Percentiles rank a stretch among this genome's conserved stretches.
Conservation (phyloP, 2,113 vertebrate genomes). For the Agelaius tricolor region DNA sequence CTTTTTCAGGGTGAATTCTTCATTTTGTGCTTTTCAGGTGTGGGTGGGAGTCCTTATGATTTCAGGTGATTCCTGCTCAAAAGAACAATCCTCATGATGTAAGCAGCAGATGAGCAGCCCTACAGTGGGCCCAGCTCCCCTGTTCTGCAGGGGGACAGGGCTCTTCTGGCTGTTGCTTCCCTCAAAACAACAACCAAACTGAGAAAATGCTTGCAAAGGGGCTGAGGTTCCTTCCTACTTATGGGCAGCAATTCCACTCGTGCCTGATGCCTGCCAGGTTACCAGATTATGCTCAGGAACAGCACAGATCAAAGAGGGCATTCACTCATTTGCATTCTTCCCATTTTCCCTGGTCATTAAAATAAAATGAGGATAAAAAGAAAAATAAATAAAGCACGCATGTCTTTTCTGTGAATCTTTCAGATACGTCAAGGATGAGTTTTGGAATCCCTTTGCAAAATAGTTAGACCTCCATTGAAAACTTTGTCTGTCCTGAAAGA, state of each 20-base stretch:
- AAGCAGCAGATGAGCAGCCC: neutral
- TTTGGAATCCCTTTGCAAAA: neutral
- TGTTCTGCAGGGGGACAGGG: neutral
- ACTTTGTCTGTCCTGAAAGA: neutral
- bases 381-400: rapidly evolving
- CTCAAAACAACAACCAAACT: neutral
- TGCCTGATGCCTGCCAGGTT: conserved; percentile 40
- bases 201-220: neutral
- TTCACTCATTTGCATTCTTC: conserved; percentile 60
- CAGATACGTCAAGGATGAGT: neutral
- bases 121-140: neutral
- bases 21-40: neutral
- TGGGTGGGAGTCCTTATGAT: neutral
- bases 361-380: neutral
- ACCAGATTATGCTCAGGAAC: conserved; percentile 23
- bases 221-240: neutral
- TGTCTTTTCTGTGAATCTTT: neutral
- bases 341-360: neutral
- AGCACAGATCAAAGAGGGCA: conserved; percentile 4
- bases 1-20: neutral
- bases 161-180: neutral
- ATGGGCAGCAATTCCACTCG: neutral
- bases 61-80: conserved; percentile 13
- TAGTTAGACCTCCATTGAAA: neutral
- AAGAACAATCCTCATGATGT: neutral